A percentile compares a stretch with the other conserved stretches of the same genome.
Evolutionary conservation across 53 echinoderm and acorn worm genomes (phyloP).

Genomic region (Antedon mediterranea): DNA sequence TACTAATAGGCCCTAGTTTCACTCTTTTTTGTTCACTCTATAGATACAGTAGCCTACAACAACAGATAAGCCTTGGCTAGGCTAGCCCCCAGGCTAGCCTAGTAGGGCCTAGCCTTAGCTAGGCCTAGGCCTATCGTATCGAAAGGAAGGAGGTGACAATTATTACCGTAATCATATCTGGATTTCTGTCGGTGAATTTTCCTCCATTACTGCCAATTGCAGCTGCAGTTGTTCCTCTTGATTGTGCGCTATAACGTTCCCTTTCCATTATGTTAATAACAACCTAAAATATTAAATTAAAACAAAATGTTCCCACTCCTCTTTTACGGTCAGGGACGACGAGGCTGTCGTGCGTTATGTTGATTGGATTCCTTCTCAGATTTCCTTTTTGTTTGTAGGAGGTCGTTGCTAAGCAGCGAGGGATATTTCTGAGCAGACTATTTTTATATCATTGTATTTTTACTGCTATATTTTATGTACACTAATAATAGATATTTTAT

Average conservation of each 20-base stretch:
- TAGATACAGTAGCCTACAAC: too few relatives aligned
- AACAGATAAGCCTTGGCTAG: too few relatives aligned
- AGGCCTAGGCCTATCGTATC: too few relatives aligned
- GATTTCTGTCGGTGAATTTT: conserved; percentile 75
- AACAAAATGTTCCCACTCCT: background rate
- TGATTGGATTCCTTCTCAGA: too few relatives aligned
- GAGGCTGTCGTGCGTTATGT: too few relatives aligned
- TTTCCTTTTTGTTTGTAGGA: background rate
- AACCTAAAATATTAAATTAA: background rate
- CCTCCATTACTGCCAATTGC: conserved; percentile 76
- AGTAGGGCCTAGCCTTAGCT: too few relatives aligned
- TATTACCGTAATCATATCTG: conserved; percentile 81
- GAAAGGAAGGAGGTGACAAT: conserved; percentile 10
- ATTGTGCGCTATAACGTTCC: background rate
- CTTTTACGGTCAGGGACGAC: background rate
- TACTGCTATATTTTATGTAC: too few relatives aligned
- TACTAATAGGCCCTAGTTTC: too few relatives aligned
- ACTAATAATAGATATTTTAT: too few relatives aligned
- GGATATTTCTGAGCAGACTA: background rate
- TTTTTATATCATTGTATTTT: too few relatives aligned
- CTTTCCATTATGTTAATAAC: background rate
- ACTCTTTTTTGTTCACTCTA: too few relatives aligned
- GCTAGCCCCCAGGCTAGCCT: too few relatives aligned
- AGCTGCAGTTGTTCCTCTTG: conserved; percentile 20
- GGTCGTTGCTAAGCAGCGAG: background rate